Base-by-base conservation (phyloP, 2,888 invertebrate species). In the Tenthredo livida region DNA sequence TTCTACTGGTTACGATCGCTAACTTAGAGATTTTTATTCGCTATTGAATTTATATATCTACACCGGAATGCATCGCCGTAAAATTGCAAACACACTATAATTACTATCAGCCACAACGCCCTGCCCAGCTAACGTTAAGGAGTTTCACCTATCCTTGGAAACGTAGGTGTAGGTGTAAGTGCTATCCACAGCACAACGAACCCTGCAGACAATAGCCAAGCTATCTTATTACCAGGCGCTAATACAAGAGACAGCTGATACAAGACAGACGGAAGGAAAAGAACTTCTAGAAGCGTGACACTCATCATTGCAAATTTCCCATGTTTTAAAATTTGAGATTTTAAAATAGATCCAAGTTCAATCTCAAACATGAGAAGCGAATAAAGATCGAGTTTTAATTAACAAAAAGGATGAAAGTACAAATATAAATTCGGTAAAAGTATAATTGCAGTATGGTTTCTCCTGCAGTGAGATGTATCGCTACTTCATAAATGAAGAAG, bases 91-190 rank as follows among this genome's bases (percentile, higher is more conserved):
- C 15, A 73, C 43, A n/a, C 25, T 47, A 21, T 10, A 29, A 77
- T 54, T 73, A 43, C 29, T 54, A 73, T 54, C n/a, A 9, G n/a
- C 17, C 54, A 9, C 17, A 77, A 37, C 33, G 54, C 33, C 0
- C 12, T 77, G 5, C 72, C n/a, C n/a, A 73, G 54, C 33, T n/a
- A 54, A 33, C 12, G 43, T n/a, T 33, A 17, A 29, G 33, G 4
- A 77, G 33, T 77, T 77, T 77, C 77, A 77, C 77, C 54, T 54
- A 77, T 15, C 25, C 54, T 29, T n/a, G 33, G 77, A 54, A 77
- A 33, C 29, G 29, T 77, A 40, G 33, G 75, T 29, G 50, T n/a
- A 33, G 33, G 4, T 33, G 4, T 33, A 29, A 12, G 47, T 47
- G 21, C 5, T 77, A 21, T 54, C 2, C 33, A 17, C 54, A 54